Conservation (phyloP, 2,797 vertebrate genomes). For the Molossus alvarezi region DNA sequence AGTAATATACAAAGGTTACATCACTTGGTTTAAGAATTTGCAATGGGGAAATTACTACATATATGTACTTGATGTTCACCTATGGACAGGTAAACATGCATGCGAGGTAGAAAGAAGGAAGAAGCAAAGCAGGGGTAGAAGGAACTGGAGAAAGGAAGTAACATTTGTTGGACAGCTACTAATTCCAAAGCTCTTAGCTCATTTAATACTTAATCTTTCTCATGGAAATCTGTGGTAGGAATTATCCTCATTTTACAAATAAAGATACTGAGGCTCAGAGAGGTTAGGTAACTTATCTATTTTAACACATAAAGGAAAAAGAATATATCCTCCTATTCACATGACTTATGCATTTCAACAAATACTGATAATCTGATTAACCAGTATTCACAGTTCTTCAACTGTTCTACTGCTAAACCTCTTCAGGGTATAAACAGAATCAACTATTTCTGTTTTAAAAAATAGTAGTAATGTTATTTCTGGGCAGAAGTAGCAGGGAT, state of each 20-base stretch:
- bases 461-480: neutral
- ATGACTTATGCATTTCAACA: neutral
- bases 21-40: constrained; percentile 55
- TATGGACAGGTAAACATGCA: neutral
- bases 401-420: constrained; percentile 51
- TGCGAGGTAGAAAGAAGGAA: constrained; percentile 16
- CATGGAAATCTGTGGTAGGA: neutral
- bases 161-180: constrained; percentile 21
- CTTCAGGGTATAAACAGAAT: constrained; percentile 9
- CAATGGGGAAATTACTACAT: constrained; percentile 53
- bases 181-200: constrained; percentile 50
- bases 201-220: constrained; percentile 55
- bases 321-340: neutral
- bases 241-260: constrained; percentile 40
- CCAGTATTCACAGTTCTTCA: constrained; percentile 2
- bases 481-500: constrained; percentile 41
- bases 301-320: constrained; percentile 47
- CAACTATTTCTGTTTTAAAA: constrained; percentile 39
- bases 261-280: constrained; percentile 9
- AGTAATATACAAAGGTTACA: neutral
- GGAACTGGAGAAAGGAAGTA: constrained; percentile 43
- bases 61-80: constrained; percentile 10
- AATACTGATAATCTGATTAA: constrained; percentile 23
- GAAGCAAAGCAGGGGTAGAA: neutral
- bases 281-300: neutral